Evolutionary conservation across 2,113 vertebrate species (phyloP).

Genomic region (Chauna torquata): DNA sequence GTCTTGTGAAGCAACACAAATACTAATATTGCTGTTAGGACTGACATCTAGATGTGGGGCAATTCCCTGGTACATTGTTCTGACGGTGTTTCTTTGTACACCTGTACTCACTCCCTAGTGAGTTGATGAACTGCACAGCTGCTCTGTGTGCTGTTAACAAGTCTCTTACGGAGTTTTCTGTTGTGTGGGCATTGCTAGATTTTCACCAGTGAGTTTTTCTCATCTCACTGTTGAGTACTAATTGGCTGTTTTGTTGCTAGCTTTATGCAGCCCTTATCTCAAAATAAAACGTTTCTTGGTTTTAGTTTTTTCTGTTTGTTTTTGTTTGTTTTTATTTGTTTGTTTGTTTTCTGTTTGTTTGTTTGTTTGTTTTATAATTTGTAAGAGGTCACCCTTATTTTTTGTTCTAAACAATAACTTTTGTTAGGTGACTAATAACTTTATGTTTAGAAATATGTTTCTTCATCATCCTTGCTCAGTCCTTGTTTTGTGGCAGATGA

Average conservation of each 20-base stretch:
- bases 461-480: not conserved
- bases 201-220: not conserved
- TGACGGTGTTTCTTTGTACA: not conserved
- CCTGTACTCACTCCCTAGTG: not conserved
- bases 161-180: not conserved
- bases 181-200: not conserved
- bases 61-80: not conserved
- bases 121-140: not conserved
- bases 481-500: not conserved
- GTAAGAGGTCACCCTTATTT: not conserved
- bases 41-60: not conserved
- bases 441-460: not conserved
- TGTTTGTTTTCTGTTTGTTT: not conserved
- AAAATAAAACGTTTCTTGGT: accelerated
- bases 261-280: not conserved
- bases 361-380: not conserved
- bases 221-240: not conserved
- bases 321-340: not conserved
- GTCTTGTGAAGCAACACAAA: not conserved
- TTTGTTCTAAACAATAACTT: not conserved
- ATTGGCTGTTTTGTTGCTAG: not conserved
- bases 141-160: not conserved
- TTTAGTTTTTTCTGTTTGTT: not conserved
- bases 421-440: not conserved
- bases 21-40: not conserved